A percentile compares a stretch with the other conserved stretches of the same genome.
These are phyloP conservation scores for Oreonectes daqikongensis DNA, from an alignment of 2,797 vertebrate species.

Conservation along the genomic window DNA sequence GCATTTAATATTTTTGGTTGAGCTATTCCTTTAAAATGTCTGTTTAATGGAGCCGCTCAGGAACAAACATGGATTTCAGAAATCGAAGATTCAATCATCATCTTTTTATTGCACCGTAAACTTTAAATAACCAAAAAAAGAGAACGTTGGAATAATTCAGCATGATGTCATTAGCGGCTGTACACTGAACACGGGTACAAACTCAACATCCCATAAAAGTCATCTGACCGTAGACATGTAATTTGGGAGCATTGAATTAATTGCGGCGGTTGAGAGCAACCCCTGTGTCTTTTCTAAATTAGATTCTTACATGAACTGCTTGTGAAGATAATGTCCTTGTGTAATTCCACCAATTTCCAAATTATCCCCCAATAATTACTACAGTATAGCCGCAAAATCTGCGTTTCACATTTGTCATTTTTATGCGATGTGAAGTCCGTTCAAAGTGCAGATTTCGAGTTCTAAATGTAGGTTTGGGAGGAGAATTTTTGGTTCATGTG, in stretches of 20 bases:
- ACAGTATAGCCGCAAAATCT: slow-evolving; percentile 22
- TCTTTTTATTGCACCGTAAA: neutral
- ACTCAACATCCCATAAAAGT: slow-evolving; percentile 43
- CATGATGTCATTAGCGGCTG: slow-evolving; percentile 17
- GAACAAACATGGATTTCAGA: neutral
- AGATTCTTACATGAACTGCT: slow-evolving; percentile 27
- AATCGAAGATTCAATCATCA: neutral
- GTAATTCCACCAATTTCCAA: neutral
- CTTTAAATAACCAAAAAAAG: neutral
- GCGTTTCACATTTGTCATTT: slow-evolving; percentile 28
- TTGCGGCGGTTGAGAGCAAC: slow-evolving; percentile 35
- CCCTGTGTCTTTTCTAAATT: slow-evolving; percentile 47
- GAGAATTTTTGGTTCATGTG: no score
- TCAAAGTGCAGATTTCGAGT: no score
- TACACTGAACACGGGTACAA: neutral
- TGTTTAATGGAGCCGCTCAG: neutral
- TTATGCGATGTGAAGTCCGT: neutral
- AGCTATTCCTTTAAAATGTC: no score
- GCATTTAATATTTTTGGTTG: no score
- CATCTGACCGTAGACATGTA: slow-evolving; percentile 44
- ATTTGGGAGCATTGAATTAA: slow-evolving; percentile 49
- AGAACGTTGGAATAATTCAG: slow-evolving; percentile 2
- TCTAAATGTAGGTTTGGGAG: no score
- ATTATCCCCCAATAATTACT: slow-evolving; percentile 10
- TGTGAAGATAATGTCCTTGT: slow-evolving; percentile 31